Evolutionary conservation across 2,797 vertebrate species (phyloP), one percentile per base, ranked within the genome.

Genomic region (Eutrigla gurnardus): DNA sequence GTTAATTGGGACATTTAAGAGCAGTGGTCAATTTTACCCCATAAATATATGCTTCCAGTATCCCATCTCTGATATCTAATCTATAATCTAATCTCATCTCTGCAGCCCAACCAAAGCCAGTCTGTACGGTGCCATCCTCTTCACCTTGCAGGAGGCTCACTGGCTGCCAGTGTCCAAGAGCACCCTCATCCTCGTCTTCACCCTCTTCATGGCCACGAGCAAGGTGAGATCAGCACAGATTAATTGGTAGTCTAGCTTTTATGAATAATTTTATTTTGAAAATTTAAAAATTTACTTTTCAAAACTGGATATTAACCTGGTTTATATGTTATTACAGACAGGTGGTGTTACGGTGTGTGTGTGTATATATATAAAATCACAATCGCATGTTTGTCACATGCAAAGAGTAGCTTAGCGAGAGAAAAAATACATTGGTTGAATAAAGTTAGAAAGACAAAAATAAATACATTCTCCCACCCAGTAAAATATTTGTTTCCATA

Each of bases 61-160:
- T 43, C 14, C 8, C 12, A 10, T 17, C 36, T 49, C 14, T 32
- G 13, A 37, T 35, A 40, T 36, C 4, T 39, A 3, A 45, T 32
- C 12, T 66, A 15, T 17, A 10, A 65, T 52, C 69, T 8, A 42
- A 3, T 63, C 46, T 55, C 4, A 5, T 73, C 32, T 69, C 54
- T 62, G 42, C 87, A 99, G 98, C 95, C 97, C 97, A 3, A 99
- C 97, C 77, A 99, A 99, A 85, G 98, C 98, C 87, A 99, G 98
- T 80, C 93, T 99, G 90, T 99, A 99, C 0, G 98, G 97, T 76
- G 97, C 98, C 11, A 58, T 98, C 72, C 95, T 99, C 77, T 99
- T 99, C 94, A 99, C 98, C 40, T 89, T 99, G 61, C 97, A 98
- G 86, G 97, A 99, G 84, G 92, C 96, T 5, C 96, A 93, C 70